These are phyloP conservation scores for Callorhinus ursinus DNA, from an alignment of 2,113 vertebrate species.

Conservation along the genomic window DNA sequence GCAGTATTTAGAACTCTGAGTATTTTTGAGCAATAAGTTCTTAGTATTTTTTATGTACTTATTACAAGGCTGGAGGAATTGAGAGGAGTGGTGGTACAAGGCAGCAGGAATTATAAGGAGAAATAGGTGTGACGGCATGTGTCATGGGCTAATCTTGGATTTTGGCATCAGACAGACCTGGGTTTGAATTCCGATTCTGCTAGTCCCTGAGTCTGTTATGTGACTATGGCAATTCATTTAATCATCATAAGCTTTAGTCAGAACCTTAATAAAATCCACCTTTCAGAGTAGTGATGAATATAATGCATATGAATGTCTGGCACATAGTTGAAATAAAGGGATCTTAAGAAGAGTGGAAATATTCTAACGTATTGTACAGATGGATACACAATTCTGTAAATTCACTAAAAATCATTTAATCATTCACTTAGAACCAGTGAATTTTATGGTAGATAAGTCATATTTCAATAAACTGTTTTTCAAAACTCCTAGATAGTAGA, in stretches of 20 bases:
- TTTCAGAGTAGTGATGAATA: background rate
- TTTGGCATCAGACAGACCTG: background rate
- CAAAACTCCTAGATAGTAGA: background rate
- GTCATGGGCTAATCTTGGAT: background rate
- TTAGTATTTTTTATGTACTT: background rate
- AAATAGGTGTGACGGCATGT: background rate
- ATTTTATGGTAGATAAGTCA: background rate
- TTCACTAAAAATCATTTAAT: background rate
- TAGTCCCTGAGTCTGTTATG: background rate
- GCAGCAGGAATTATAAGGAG: background rate
- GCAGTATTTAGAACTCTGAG: background rate
- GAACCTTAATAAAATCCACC: background rate
- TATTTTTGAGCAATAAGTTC: background rate
- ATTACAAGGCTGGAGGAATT: background rate
- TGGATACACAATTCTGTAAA: background rate
- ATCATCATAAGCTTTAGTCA: background rate
- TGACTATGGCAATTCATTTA: background rate
- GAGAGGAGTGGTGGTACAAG: background rate
- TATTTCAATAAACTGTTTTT: background rate
- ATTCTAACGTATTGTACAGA: background rate
- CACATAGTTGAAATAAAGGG: background rate
- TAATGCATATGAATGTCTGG: background rate
- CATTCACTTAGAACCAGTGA: background rate
- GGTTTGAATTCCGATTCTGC: background rate
- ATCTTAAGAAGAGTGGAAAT: background rate